A percentile compares a stretch with the other conserved stretches of the same genome.
Evolutionary conservation across 2,888 invertebrate species (phyloP).

Genomic region (Iselma pallidipennis): DNA sequence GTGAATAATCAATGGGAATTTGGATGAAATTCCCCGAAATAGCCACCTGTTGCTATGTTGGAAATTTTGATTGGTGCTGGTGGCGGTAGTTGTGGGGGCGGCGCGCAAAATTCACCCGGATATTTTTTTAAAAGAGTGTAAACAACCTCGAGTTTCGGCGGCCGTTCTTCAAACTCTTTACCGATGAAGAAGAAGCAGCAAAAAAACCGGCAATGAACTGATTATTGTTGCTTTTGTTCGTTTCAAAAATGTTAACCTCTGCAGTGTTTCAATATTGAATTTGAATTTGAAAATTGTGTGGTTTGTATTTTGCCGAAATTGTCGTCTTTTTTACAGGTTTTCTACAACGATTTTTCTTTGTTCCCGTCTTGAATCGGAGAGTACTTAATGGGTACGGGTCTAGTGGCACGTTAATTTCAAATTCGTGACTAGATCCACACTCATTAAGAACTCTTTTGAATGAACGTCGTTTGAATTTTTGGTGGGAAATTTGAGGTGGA

Average conservation of each 20-base stretch:
- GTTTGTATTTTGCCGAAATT: constrained; percentile 17
- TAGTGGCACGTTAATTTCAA: constrained; percentile 64
- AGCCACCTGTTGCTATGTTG: constrained; percentile 42
- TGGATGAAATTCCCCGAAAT: constrained; percentile 26
- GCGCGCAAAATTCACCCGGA: constrained; percentile 13
- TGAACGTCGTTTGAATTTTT: neutral
- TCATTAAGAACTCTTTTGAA: constrained; percentile 69
- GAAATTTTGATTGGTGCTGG: constrained; percentile 21
- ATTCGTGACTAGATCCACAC: constrained; percentile 87
- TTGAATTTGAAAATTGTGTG: constrained; percentile 5
- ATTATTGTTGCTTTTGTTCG: too few relatives aligned
- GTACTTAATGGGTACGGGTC: constrained; percentile 73
- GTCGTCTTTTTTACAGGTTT: constrained; percentile 16
- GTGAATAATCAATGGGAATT: neutral
- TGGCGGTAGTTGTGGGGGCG: constrained; percentile 16
- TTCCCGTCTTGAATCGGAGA: constrained; percentile 31
- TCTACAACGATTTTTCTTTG: constrained; percentile 1
- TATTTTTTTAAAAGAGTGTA: constrained; percentile 40
- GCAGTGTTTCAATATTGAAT: constrained; percentile 20
- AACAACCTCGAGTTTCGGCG: constrained; percentile 48
- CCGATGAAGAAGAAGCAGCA: too few relatives aligned
- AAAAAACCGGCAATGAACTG: too few relatives aligned
- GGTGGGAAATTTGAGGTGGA: neutral
- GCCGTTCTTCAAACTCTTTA: neutral
- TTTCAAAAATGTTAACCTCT: constrained; percentile 27